Percentiles rank a stretch among this genome's conserved stretches.
These are phyloP conservation scores for Zaprionus davidi DNA, from an alignment of 1,140 invertebrate species.

Conservation along the genomic window DNA sequence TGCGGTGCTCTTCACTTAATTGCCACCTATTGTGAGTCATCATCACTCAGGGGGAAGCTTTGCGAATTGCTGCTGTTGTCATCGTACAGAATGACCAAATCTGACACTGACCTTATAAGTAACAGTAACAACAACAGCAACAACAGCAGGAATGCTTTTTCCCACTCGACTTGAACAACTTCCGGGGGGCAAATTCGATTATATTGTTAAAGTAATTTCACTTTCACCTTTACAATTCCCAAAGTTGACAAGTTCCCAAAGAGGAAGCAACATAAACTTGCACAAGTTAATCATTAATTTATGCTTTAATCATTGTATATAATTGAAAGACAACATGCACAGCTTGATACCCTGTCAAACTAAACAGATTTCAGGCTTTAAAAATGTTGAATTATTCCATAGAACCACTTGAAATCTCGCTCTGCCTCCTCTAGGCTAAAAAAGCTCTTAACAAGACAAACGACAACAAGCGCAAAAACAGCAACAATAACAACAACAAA, in stretches of 20 bases:
- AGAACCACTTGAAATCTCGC: background rate
- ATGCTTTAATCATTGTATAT: constrained; percentile 28
- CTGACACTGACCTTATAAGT: constrained; percentile 71
- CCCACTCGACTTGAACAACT: constrained; percentile 63
- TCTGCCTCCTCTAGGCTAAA: background rate
- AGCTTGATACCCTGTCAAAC: background rate
- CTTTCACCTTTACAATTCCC: constrained; percentile 58
- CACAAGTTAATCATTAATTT: constrained; percentile 41
- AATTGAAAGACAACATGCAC: background rate
- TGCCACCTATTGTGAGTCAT: constrained; percentile 18
- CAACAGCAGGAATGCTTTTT: background rate
- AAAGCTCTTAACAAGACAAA: constrained; percentile 23
- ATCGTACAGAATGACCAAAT: constrained; percentile 53
- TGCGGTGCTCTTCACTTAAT: constrained; percentile 2
- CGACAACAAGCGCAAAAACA: background rate
- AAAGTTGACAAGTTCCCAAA: background rate
- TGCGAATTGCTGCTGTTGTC: background rate
- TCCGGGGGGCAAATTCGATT: constrained; percentile 45
- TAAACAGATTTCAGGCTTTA: constrained; percentile 5
- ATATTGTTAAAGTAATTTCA: constrained; percentile 41
- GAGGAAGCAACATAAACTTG: background rate
- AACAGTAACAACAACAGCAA: constrained; percentile 5
- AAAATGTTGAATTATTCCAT: background rate
- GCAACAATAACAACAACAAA: background rate
- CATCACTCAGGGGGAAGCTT: constrained; percentile 10